phyloP scores from a whole-genome alignment of 2,113 vertebrate genomes.

The Pogona vitticeps region DNA sequence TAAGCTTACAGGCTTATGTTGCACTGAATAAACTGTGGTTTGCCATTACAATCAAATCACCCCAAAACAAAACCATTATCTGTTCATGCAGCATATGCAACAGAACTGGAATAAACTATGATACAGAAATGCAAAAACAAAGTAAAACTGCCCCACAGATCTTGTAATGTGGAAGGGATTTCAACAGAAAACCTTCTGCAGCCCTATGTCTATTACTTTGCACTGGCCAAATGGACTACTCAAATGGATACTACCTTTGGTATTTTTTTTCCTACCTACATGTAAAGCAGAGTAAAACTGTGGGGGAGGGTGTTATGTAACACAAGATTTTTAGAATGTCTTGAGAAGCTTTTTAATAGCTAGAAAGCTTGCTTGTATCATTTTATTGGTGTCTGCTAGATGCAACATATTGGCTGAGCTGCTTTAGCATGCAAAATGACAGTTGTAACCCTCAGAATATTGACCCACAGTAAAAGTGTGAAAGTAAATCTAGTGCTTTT shows the following conservation, averaged over 20 bases:
- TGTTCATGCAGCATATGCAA: too few relatives aligned
- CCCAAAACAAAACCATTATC: too few relatives aligned
- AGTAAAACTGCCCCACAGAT: too few relatives aligned
- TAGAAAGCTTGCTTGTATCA: not conserved
- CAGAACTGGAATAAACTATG: too few relatives aligned
- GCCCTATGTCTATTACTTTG: not conserved
- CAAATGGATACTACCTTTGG: not conserved
- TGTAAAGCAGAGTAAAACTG: not conserved
- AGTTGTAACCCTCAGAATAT: rapidly evolving
- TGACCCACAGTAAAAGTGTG: not conserved
- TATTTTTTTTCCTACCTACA: not conserved
- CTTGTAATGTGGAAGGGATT: not conserved
- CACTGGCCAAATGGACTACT: not conserved
- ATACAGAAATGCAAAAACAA: too few relatives aligned
- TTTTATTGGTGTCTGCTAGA: not conserved
- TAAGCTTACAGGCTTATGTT: too few relatives aligned
- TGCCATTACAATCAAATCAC: too few relatives aligned
- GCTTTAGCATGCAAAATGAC: not conserved
- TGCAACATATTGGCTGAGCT: not conserved
- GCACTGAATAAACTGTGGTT: too few relatives aligned
- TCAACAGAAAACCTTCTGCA: not conserved
- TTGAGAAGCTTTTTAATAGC: slow-evolving; percentile 9
- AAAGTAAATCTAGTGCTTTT: not conserved
- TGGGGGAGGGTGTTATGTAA: not conserved
- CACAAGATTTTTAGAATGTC: not conserved